These are phyloP conservation scores for Metallyticus violacea DNA, from an alignment of 2,888 invertebrate genomes.

Conservation along the genomic window DNA sequence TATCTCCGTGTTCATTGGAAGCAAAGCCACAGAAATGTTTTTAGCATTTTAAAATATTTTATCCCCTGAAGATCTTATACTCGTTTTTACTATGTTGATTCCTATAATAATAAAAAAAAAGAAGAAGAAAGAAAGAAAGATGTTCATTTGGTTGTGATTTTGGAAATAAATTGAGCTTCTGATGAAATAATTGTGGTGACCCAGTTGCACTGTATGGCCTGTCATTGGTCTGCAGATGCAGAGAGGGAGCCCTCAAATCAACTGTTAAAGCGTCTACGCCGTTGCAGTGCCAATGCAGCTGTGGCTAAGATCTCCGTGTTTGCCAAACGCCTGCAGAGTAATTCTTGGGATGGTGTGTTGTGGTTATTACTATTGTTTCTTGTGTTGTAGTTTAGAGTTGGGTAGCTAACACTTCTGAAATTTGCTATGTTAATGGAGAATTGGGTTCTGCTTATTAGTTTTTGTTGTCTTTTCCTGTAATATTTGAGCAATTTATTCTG, in stretches of 20 bases:
- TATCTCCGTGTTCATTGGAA: no score
- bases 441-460: neutral
- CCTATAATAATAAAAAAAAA: no score
- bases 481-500: neutral
- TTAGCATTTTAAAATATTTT: no score
- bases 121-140: no score
- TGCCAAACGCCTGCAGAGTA: constrained; percentile 43
- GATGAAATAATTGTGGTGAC: neutral
- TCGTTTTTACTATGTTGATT: no score
- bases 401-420: neutral
- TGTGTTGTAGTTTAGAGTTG: neutral
- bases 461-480: neutral
- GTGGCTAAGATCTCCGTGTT: constrained; percentile 44
- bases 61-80: no score
- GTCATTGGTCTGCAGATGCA: constrained; percentile 12
- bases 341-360: constrained; percentile 42
- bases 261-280: constrained; percentile 31
- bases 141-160: neutral
- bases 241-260: constrained; percentile 2
- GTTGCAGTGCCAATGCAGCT: constrained; percentile 43
- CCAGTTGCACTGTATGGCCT: neutral
- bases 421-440: neutral
- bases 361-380: constrained; percentile 11
- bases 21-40: no score
- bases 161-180: neutral